Conservation (phyloP, 2,113 vertebrate species). For the Ophiodon elongatus region DNA sequence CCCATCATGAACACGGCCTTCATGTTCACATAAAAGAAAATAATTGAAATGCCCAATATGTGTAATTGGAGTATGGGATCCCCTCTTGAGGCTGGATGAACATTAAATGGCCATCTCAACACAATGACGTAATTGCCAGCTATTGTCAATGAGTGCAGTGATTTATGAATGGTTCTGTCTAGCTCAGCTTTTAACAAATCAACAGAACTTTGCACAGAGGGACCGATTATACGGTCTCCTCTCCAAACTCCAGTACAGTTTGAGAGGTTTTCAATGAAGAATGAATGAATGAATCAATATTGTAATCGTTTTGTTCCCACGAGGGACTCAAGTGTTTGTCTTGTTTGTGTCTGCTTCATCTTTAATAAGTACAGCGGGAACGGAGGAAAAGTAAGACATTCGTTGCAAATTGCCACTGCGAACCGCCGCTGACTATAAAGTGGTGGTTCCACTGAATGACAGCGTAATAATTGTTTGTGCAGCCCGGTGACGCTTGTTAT, state of each 20-base stretch:
- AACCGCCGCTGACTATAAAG: slow-evolving; percentile 37
- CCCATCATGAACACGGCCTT: slow-evolving; percentile 7
- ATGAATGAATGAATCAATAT: slow-evolving; percentile 35
- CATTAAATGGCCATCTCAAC: background rate
- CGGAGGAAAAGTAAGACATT: slow-evolving; percentile 6
- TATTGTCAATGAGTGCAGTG: background rate
- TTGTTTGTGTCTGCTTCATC: slow-evolving; percentile 41
- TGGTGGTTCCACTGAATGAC: slow-evolving; percentile 42
- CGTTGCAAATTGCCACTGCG: slow-evolving; percentile 38
- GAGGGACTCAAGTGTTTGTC: slow-evolving; percentile 21
- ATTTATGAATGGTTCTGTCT: slow-evolving; percentile 32
- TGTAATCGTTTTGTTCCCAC: slow-evolving; percentile 35
- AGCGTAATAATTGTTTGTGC: slow-evolving; percentile 55
- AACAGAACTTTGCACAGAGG: slow-evolving; percentile 33
- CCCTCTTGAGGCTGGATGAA: background rate
- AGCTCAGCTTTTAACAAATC: slow-evolving; percentile 36
- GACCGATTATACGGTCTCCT: slow-evolving; percentile 30
- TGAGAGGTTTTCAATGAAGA: slow-evolving; percentile 43
- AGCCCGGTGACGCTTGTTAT: slow-evolving; percentile 25
- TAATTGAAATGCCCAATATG: background rate
- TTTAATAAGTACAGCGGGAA: slow-evolving; percentile 22
- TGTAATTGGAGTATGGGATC: background rate
- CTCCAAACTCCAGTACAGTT: slow-evolving; percentile 35
- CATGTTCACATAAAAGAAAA: slow-evolving; percentile 17
- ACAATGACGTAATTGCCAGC: background rate